Evolutionary conservation across 2,113 vertebrate species (phyloP).

Genomic region (Elephantulus edwardii): DNA sequence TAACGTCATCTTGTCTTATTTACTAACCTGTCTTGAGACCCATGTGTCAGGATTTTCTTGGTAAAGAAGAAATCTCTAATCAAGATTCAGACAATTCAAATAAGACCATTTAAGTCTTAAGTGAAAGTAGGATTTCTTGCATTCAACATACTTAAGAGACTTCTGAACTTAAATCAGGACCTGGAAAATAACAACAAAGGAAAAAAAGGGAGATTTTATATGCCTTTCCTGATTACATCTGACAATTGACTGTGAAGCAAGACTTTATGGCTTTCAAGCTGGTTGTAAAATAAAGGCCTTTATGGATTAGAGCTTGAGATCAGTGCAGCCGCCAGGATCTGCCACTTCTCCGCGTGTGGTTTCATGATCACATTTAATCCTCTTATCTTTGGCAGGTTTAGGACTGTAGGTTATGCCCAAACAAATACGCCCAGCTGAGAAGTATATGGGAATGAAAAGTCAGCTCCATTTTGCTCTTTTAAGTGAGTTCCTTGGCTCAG

Average conservation of each 20-base stretch:
- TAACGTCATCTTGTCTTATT: background rate
- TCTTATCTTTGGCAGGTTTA: background rate
- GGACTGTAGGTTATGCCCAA: background rate
- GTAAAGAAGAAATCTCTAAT: background rate
- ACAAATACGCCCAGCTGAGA: background rate
- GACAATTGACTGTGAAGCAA: background rate
- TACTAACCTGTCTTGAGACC: background rate
- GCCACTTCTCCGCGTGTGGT: background rate
- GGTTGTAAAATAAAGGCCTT: conserved; percentile 51
- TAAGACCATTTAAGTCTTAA: background rate
- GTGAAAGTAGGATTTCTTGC: conserved; percentile 26
- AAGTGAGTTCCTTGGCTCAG: background rate
- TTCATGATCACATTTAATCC: conserved; percentile 29
- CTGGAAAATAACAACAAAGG: conserved; percentile 26
- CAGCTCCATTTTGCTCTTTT: background rate
- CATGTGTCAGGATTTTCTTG: background rate
- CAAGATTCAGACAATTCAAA: conserved; percentile 10
- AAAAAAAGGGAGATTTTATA: background rate
- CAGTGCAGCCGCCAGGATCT: background rate
- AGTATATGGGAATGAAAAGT: background rate
- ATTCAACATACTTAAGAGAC: background rate
- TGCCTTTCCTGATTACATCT: conserved; percentile 45
- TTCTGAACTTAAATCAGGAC: background rate
- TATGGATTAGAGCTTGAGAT: background rate
- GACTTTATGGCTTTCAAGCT: conserved; percentile 23